A percentile compares a stretch with the other conserved stretches of the same genome.
Evolutionary conservation across 2,113 vertebrate species (phyloP).

Genomic region (Rhea pennata): DNA sequence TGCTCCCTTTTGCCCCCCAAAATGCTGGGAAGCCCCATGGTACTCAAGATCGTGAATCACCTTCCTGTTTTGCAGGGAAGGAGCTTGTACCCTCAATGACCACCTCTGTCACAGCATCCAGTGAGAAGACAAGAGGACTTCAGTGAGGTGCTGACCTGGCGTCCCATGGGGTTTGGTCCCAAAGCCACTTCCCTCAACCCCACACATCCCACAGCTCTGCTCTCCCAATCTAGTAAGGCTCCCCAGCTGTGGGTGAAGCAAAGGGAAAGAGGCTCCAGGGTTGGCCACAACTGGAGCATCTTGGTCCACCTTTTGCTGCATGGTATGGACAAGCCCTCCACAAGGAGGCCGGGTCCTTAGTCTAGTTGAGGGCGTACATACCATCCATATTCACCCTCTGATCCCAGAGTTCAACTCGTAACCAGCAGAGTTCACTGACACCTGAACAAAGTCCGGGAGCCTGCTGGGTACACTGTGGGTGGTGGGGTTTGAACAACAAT

Average conservation of each 20-base stretch:
- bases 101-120: neutral
- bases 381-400: neutral
- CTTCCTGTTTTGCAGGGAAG: neutral
- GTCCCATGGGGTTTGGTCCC: neutral
- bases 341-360: rapidly evolving
- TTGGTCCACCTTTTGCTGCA: neutral
- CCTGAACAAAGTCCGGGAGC: neutral
- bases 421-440: no score
- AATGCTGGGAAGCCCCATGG: neutral
- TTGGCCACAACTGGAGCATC: neutral
- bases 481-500: neutral
- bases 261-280: neutral
- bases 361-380: neutral
- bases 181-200: neutral
- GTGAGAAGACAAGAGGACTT: neutral
- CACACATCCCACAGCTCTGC: neutral
- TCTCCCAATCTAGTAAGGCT: neutral
- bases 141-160: neutral
- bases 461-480: neutral
- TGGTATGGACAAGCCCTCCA: neutral
- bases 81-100: rapidly evolving
- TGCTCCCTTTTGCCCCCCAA: neutral
- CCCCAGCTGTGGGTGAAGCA: rapidly evolving
- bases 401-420: neutral
- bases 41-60: neutral